Percentiles rank a stretch among this genome's conserved stretches.
Evolutionary conservation across 2,797 vertebrate genomes (phyloP).

Genomic region (Acanthurus lineatus): DNA sequence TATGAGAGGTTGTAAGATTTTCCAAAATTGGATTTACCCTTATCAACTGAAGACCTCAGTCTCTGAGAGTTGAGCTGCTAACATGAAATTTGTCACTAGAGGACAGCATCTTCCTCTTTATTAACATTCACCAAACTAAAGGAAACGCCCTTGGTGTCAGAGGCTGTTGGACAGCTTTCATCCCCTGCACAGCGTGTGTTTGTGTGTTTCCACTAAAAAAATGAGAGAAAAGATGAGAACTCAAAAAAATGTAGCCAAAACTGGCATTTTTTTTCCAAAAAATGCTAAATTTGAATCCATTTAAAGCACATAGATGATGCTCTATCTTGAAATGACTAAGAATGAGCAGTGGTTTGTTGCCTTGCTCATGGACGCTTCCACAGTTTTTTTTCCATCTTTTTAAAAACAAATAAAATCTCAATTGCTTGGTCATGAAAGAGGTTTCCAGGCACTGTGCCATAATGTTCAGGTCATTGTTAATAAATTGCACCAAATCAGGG

Average conservation of each 20-base stretch:
- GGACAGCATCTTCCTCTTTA: slow-evolving; percentile 71
- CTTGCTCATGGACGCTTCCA: slow-evolving; percentile 1
- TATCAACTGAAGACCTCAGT: not conserved
- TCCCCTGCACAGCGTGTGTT: not conserved
- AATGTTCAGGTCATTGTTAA: not conserved
- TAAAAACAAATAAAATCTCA: slow-evolving; percentile 12
- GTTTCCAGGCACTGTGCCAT: not conserved
- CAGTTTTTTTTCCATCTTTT: not conserved
- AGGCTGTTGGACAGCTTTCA: slow-evolving; percentile 31
- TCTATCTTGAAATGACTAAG: not conserved
- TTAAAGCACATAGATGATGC: not conserved
- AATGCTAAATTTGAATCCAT: not conserved
- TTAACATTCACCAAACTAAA: slow-evolving; percentile 38
- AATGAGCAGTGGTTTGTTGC: not conserved
- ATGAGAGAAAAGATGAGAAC: not conserved
- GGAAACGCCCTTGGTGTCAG: slow-evolving; percentile 67
- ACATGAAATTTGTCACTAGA: slow-evolving; percentile 69
- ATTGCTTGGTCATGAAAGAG: not conserved
- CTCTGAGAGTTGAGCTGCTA: slow-evolving; percentile 33
- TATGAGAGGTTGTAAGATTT: not conserved
- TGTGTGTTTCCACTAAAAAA: slow-evolving; percentile 17
- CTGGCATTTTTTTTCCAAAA: not conserved
- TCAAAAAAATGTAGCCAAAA: not conserved
- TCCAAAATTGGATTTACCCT: slow-evolving; percentile 27
- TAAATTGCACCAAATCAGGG: slow-evolving; percentile 22